A percentile compares a stretch with the other conserved stretches of the same genome.
phyloP scores from a whole-genome alignment of 2,113 vertebrate species.

The Octodon degus region DNA sequence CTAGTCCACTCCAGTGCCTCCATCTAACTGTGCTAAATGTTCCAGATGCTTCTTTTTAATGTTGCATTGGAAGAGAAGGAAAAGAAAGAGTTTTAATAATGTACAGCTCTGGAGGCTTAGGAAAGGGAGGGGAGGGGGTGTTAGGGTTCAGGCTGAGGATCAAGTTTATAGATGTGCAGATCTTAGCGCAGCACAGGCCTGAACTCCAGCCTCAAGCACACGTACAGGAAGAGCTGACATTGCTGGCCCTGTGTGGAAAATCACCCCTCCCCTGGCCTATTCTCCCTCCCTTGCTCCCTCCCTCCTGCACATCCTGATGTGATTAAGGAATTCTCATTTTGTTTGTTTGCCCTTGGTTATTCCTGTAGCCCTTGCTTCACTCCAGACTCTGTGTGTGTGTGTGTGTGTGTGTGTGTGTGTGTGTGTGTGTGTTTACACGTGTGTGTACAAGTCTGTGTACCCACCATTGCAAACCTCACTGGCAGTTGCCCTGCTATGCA shows the following conservation, averaged over 20 bases:
- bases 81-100: conserved; percentile 84
- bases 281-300: conserved; percentile 69
- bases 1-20: conserved; percentile 81
- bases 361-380: conserved; percentile 88
- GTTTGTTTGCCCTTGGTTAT: conserved; percentile 91
- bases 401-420: neutral
- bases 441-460: neutral
- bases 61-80: conserved; percentile 78
- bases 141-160: conserved; percentile 89
- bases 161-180: conserved; percentile 87
- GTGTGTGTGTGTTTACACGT: accelerated
- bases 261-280: conserved; percentile 73
- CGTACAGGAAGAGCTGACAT: conserved; percentile 90
- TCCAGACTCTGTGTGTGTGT: conserved; percentile 71
- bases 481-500: neutral
- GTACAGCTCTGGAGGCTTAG: conserved; percentile 78
- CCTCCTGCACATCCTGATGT: conserved; percentile 91
- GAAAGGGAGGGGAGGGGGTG: conserved; percentile 79
- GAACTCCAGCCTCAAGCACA: conserved; percentile 88
- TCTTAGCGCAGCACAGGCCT: conserved; percentile 81
- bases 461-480: neutral
- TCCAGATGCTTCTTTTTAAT: conserved; percentile 88
- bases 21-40: conserved; percentile 84
- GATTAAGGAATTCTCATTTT: conserved; percentile 91
- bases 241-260: conserved; percentile 85